Evolutionary conservation across 2,888 invertebrate species (phyloP).

Genomic region (Tupiocoris notatus): DNA sequence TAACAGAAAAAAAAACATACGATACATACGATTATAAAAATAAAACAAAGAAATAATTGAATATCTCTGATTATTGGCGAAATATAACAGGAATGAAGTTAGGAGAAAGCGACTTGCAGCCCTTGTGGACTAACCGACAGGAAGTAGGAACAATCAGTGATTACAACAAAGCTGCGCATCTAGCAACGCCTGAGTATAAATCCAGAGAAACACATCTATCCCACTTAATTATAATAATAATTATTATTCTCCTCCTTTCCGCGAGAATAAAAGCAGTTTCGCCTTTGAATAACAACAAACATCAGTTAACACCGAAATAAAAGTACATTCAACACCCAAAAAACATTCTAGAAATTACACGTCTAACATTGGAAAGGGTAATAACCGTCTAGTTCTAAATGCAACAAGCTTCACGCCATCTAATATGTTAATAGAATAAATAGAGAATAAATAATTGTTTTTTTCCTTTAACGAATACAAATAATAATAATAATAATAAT

Average conservation of each 20-base stretch:
- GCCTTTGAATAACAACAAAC: constrained; percentile 10
- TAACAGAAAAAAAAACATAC: too few relatives aligned
- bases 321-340: constrained; percentile 28
- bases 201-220: not conserved
- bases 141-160: not conserved
- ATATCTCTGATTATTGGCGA: not conserved
- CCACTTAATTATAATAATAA: not conserved
- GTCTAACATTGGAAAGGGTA: not conserved
- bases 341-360: not conserved
- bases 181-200: not conserved
- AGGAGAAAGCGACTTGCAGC: not conserved
- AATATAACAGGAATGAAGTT: not conserved
- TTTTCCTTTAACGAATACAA: not conserved
- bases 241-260: not conserved
- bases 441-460: constrained; percentile 15
- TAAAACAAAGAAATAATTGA: not conserved
- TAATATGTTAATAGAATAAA: constrained; percentile 2
- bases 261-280: not conserved
- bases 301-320: constrained; percentile 25
- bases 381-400: constrained; percentile 24
- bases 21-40: too few relatives aligned
- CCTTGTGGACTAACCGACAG: too few relatives aligned
- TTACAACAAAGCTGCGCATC: not conserved
- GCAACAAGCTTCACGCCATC: not conserved
- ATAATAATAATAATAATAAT: not conserved